Evolutionary conservation across 2,113 vertebrate species (phyloP), one percentile per base, ranked within the genome.

Genomic region (Formicarius rufipectus): DNA sequence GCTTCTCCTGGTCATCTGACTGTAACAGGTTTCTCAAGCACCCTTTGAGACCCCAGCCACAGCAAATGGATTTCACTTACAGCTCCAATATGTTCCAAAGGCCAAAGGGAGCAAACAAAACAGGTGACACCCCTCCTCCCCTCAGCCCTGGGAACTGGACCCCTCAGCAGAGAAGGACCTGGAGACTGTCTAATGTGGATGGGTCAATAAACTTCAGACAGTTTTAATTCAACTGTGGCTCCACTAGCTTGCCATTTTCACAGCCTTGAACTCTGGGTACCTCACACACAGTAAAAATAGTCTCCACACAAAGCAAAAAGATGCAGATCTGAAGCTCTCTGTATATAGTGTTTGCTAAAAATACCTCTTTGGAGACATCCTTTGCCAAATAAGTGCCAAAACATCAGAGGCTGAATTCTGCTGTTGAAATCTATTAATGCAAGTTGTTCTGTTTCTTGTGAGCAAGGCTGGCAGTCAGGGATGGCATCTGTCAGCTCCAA

Each of bases 391-490:
- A 92, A 78, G 72, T 59, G 68, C 90, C 93, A 86, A 78, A 89
- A 71, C 80, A 89, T 96, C 89, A 89, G 95, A 97, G 92, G 76
- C 59, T 87, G 59, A 89, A 86, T 78, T 67, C 71, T n/a, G 39
- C 42, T 7, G 27, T 23, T 84, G 76, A 92, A 86, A 84, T n/a
- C n/a, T 86, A 84, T 67, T 89, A 93, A 47, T 22, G 60, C 27
- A 66, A 71, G 55, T 83, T 87, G 56, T 69, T 88, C n/a, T 45
- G 53, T 50, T 64, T 80, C 55, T 89, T 80, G 47, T 12, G 39
- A 95, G 42, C 35, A 24, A 2, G 55, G 68, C 27, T 90, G 83
- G 94, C 83, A 88, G 69, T 28, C 6, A 1, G 72, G 85, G 82
- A 53, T 42, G 69, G 55, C 64, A 62, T 74, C 83, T 86, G 89